Base-by-base conservation (phyloP, 2,113 vertebrate species). In the Alligator sinensis region DNA sequence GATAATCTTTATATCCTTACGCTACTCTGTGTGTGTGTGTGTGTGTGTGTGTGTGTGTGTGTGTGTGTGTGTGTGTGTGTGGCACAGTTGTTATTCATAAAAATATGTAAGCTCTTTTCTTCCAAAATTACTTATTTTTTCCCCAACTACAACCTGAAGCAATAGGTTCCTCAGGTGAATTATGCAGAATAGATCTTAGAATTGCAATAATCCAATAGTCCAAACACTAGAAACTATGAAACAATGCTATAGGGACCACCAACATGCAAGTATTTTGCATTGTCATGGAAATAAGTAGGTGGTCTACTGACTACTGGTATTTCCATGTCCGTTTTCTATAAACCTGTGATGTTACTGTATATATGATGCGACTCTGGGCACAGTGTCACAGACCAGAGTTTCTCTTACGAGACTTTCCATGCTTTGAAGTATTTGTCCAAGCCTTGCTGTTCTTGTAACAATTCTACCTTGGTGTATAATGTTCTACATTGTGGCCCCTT, bases 121-220 rank as follows among this genome's bases (percentile, higher is more conserved):
- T 60, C 22, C 87, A 91, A 79, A 78, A 12, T 87, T 75, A 57
- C 75, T 70, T 63, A 91, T 75, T 0, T 91, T 93, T 93, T 62
- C 92, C 89, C 89, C 83, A 60, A 94, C 93, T 89, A 78, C 93
- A 93, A 86, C 90, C 93, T 89, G 85, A 87, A 93, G 90, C 90
- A 80, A 94, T 89, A 76, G 86, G 89, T 80, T 95, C 89, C 86
- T 70, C 30, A 54, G 83, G 77, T 95, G 89, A 94, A 88, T 95
- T 95, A 81, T 77, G 94, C 11, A 80, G 70, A 89, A 38, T 91
- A 89, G 84, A 91, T 28, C n/a, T 55, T 21, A 68, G 86, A 84
- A 92, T 87, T 75, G 91, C 72, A 91, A 92, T 80, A 47, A 8
- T 38, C 38, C 82, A 92, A 75, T 84, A 86, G 47, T 47, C 47